Evolutionary conservation across 2,888 invertebrate species (phyloP).

Genomic region (Nebria brevicollis): DNA sequence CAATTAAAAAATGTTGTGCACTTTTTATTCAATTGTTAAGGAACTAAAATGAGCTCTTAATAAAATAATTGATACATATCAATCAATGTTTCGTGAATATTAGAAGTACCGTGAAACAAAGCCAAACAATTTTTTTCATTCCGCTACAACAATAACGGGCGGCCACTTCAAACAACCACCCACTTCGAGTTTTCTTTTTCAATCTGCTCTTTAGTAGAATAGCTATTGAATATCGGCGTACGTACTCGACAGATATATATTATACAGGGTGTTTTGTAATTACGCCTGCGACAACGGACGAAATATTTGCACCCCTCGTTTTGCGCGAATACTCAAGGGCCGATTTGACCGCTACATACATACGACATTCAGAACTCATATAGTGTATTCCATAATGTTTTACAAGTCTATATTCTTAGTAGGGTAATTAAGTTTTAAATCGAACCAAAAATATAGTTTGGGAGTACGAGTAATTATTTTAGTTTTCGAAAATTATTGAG

Average conservation of each 20-base stretch:
- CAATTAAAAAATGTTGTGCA: no score
- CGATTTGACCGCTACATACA: background rate
- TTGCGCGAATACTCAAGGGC: constrained; percentile 2
- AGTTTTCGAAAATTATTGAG: no score
- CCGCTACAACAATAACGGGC: background rate
- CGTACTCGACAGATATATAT: background rate
- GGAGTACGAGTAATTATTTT: no score
- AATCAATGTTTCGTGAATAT: constrained; percentile 27
- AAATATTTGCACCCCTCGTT: background rate
- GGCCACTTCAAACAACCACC: constrained; percentile 10
- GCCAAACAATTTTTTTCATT: background rate
- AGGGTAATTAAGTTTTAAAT: no score
- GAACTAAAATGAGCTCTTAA: no score
- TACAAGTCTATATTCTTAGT: no score
- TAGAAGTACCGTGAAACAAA: background rate
- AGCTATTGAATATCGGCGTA: background rate
- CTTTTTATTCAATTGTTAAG: no score
- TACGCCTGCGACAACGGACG: background rate
- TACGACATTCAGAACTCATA: background rate
- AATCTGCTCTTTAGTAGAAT: constrained; percentile 12
- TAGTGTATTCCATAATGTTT: background rate
- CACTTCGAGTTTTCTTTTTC: constrained; percentile 1
- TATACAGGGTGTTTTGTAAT: background rate
- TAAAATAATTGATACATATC: no score
- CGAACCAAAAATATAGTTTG: no score